phyloP scores from a whole-genome alignment of 2,888 invertebrate genomes.

The Ligdia adustata region DNA sequence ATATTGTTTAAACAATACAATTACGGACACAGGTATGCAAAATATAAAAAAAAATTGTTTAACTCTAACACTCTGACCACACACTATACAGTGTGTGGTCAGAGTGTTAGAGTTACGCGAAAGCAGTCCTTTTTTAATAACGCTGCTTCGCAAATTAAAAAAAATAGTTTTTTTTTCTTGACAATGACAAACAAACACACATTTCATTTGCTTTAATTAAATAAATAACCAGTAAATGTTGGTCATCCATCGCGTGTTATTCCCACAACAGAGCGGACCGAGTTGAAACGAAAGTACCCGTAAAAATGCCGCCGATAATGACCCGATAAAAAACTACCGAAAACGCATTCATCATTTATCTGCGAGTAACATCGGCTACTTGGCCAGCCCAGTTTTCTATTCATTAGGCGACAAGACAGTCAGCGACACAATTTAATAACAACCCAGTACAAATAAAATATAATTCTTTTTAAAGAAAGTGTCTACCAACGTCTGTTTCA shows the following conservation, averaged over 20 bases:
- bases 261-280: constrained; percentile 6
- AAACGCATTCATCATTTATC: constrained; percentile 79
- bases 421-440: not conserved
- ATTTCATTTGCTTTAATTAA: not conserved
- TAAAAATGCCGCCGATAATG: constrained; percentile 63
- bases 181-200: constrained; percentile 8
- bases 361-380: constrained; percentile 69
- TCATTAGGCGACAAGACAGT: constrained; percentile 74
- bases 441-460: too few species aligned
- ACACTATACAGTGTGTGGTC: too few species aligned
- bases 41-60: too few species aligned
- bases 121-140: too few species aligned
- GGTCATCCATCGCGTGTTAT: constrained; percentile 4
- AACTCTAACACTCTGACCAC: too few species aligned
- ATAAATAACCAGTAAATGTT: not conserved
- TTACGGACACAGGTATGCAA: too few species aligned
- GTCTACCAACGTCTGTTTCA: too few species aligned
- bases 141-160: too few species aligned
- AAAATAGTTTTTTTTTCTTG: too few species aligned
- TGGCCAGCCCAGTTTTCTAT: constrained; percentile 71
- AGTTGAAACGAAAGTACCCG: constrained; percentile 45
- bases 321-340: constrained; percentile 61
- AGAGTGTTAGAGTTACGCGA: too few species aligned
- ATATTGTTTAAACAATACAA: too few species aligned
- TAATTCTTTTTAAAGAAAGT: too few species aligned